These are phyloP conservation scores for Phoenicopterus ruber DNA, from an alignment of 2,113 vertebrate genomes.

Conservation along the genomic window DNA sequence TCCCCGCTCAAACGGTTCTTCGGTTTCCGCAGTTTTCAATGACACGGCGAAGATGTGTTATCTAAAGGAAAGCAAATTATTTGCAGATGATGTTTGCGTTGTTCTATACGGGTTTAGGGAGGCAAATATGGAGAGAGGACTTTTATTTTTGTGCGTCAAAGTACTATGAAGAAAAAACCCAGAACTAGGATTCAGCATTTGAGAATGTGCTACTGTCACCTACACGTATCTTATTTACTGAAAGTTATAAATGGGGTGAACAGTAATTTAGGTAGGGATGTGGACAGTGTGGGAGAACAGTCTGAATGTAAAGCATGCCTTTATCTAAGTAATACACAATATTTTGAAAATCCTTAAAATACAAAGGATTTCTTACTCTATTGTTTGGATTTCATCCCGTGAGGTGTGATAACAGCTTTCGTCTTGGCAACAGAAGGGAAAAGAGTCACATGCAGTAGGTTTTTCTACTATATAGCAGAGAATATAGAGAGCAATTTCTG, in stretches of 20 bases:
- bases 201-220: neutral
- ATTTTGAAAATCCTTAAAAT: neutral
- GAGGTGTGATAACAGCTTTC: neutral
- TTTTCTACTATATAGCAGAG: neutral
- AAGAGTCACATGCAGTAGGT: neutral
- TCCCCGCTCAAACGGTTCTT: neutral
- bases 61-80: neutral
- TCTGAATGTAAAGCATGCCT: neutral
- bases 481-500: neutral
- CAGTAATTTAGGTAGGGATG: neutral
- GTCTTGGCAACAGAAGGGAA: neutral
- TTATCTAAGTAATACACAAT: neutral
- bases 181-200: neutral
- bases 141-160: neutral
- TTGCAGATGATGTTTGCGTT: neutral
- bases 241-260: neutral
- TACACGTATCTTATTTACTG: neutral
- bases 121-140: neutral
- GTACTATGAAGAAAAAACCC: neutral
- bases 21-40: neutral
- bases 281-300: neutral
- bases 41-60: neutral
- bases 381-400: neutral
- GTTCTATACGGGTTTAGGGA: neutral
- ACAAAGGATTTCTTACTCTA: neutral